These are phyloP conservation scores for Melanotaenia nigrans DNA, from an alignment of 2,797 vertebrate genomes.

Conservation along the genomic window DNA sequence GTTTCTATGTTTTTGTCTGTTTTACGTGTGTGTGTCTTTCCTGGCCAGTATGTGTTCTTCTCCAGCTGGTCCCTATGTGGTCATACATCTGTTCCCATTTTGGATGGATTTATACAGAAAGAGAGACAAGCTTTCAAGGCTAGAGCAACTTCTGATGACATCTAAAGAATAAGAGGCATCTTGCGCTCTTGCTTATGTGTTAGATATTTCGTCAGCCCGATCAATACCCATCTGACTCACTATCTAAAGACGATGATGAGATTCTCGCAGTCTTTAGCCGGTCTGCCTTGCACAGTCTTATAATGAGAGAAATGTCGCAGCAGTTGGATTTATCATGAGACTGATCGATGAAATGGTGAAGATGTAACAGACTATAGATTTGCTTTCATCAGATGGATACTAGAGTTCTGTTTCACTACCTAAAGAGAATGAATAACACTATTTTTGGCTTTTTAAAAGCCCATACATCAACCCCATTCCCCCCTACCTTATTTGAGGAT, in stretches of 20 bases:
- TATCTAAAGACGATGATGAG: background rate
- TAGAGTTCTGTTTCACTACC: background rate
- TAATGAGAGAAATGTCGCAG: background rate
- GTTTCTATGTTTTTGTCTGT: no score
- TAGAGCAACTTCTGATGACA: slow-evolving; percentile 10
- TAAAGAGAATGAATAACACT: background rate
- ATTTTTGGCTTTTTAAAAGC: slow-evolving; percentile 15
- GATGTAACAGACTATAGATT: slow-evolving; percentile 4
- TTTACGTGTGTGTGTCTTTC: no score
- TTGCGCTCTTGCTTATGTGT: background rate
- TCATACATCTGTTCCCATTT: slow-evolving; percentile 2
- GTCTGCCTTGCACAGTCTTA: background rate
- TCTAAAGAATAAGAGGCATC: slow-evolving; percentile 13
- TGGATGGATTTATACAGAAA: slow-evolving; percentile 6
- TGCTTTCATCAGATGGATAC: slow-evolving; percentile 6
- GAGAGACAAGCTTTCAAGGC: slow-evolving; percentile 19
- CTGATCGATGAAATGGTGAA: slow-evolving; percentile 21
- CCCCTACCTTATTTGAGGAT: background rate
- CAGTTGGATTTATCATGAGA: slow-evolving; percentile 6
- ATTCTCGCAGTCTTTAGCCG: background rate
- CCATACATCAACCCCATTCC: no score
- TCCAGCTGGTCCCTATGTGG: slow-evolving; percentile 18
- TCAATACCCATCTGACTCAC: slow-evolving; percentile 28
- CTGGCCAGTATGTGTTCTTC: background rate
- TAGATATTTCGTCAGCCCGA: slow-evolving; percentile 10